Evolutionary conservation across 2,888 invertebrate species (phyloP), one percentile per base, ranked within the genome.

Genomic region (Folsomia manolachei): DNA sequence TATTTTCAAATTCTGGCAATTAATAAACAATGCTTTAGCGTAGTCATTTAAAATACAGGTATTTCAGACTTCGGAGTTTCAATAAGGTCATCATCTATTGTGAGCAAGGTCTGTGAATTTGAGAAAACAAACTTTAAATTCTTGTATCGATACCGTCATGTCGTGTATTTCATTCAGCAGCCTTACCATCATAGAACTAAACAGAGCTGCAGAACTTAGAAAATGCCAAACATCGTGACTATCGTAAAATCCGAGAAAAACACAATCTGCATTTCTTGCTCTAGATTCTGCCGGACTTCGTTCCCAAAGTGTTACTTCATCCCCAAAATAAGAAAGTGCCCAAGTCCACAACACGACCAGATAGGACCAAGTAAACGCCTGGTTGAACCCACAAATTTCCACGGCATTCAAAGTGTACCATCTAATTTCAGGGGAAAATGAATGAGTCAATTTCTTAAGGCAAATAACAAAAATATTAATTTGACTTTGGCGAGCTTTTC

Each of bases 21-120:
- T n/a, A n/a, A n/a, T 51, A 51, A 51, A 11, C 51, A 51, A 11
- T 51, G 18, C 18, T 51, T 51, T 51, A 11, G 51, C 51, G 9
- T 51, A 9, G 51, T 60, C 9, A 18, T 25, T 67, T 39, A 94
- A 84, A 94, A 94, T 2, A 93, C 94, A 1, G 88, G 87, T 82
- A 94, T 92, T 70, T 86, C 84, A 60, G 88, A 86, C 63, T 92
- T 84, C 39, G 88, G 88, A 1, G 88, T 88, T 79, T 88, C 85
- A 0, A 85, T 84, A 19, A 93, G 83, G 78, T 91, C 91, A 81
- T 94, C 94, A 82, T 94, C 94, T 69, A 93, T 83, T 0, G 91
- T 89, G 7, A 94, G 85, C 71, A 94, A 84, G 70, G 85, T 82
- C 86, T 86, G 82, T 77, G 80, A 80, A 67, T 64, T 71, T 73